Evolutionary conservation across 2,888 invertebrate species (phyloP).

Genomic region (Rotaria sp.): DNA sequence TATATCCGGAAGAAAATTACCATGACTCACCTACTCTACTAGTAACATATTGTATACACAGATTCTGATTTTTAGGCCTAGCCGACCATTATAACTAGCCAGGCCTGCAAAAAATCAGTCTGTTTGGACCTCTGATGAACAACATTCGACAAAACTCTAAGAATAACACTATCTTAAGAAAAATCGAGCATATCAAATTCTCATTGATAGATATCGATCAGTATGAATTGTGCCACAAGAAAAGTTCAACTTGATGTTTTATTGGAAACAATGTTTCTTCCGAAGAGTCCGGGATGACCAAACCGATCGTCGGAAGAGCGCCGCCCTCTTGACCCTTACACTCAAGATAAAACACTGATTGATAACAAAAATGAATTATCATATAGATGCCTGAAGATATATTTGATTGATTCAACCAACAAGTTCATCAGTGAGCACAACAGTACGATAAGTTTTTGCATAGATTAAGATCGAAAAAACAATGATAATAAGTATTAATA

Average conservation of each 20-base stretch:
- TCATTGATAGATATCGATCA: neutral
- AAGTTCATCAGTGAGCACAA: neutral
- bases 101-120: too few species aligned
- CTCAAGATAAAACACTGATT: too few species aligned
- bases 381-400: neutral
- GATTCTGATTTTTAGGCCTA: too few species aligned
- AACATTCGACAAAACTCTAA: neutral
- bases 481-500: neutral
- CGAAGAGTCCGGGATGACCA: too few species aligned
- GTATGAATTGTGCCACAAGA: neutral
- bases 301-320: too few species aligned
- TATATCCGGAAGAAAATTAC: neutral
- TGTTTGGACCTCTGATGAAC: neutral
- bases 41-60: neutral
- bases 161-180: neutral
- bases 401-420: neutral
- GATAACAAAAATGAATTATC: neutral
- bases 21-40: neutral
- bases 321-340: too few species aligned
- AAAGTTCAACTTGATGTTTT: neutral
- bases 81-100: too few species aligned
- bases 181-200: neutral
- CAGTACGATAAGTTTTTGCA: neutral
- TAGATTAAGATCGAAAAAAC: neutral
- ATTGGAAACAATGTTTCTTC: too few species aligned